Evolutionary conservation across 2,113 vertebrate genomes (phyloP).

Genomic region (Orthochromis malagaraziensis): DNA sequence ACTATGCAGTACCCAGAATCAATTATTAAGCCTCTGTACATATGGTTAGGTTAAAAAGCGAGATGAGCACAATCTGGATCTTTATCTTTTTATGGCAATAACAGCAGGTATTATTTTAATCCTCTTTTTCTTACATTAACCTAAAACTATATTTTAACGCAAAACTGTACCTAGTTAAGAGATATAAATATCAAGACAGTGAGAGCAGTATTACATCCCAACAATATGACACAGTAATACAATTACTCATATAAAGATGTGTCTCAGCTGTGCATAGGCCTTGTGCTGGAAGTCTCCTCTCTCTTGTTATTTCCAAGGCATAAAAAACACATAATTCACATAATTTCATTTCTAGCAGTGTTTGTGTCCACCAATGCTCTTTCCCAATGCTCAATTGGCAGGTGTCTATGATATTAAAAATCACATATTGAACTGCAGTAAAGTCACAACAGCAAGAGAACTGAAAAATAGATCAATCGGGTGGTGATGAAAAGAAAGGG

Average conservation of each 20-base stretch:
- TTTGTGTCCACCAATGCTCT: neutral
- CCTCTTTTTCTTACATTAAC: neutral
- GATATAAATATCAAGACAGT: neutral
- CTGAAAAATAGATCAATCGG: conserved; percentile 46
- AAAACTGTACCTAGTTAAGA: too few relatives aligned
- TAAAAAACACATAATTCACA: neutral
- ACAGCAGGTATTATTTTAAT: neutral
- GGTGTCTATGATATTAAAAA: conserved; percentile 28
- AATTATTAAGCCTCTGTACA: neutral
- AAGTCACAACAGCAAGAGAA: neutral
- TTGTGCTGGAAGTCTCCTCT: neutral
- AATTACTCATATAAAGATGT: neutral
- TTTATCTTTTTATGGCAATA: neutral
- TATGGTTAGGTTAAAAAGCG: neutral
- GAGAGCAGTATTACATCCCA: neutral
- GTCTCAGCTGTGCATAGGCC: neutral
- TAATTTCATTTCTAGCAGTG: neutral
- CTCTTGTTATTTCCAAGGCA: neutral
- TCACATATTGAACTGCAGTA: neutral
- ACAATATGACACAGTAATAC: neutral
- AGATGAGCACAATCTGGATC: neutral
- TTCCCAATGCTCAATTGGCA: conserved; percentile 1
- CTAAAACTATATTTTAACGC: rapidly evolving
- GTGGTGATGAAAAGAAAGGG: neutral
- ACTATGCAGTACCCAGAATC: neutral